Evolutionary conservation across 2,888 invertebrate species (phyloP), one percentile per base, ranked within the genome.

Genomic region (Lamellibrachia satsuma): DNA sequence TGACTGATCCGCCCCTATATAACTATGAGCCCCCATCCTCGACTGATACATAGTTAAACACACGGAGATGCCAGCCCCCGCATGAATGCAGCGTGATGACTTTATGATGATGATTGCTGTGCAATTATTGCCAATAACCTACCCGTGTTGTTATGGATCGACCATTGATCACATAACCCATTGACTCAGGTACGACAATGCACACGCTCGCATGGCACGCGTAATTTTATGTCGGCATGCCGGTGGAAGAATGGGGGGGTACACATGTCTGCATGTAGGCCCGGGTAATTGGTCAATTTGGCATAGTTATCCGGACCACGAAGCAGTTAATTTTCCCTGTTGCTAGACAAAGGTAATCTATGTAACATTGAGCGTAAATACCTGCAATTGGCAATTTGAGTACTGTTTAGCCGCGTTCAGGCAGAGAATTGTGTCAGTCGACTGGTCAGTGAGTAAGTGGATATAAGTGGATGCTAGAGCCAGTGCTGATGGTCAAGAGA

Each of bases 161-260:
- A 75, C 75, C 15, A 75, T 60, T 75, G 75, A 75, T 75, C n/a
- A n/a, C 22, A 22, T n/a, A n/a, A 22, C 75, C 75, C 22, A 75
- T 22, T 75, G 22, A 75, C n/a, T 75, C 75, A 75, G 75, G 75
- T 75, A 75, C n/a, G 75, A 75, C 75, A 75, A 75, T 75, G n/a
- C 75, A 15, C 75, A 75, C 75, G 75, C 75, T 75, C n/a, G 75
- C 6, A 6, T 22, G 22, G 22, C 75, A 75, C 75, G 22, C 75
- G 75, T 75, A 75, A 75, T 75, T 75, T n/a, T n/a, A 75, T 75
- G 75, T 75, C n/a, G 75, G 75, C 75, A 75, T 75, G 75, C 22
- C 75, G 75, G 75, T 75, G 75, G 75, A 39, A 39, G 75, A 22
- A 75, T 4, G 22, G 22, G 15, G 22, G 55, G 55, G 7, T 22